A percentile compares a stretch with the other conserved stretches of the same genome.
Conservation (phyloP, 1,140 invertebrate genomes). For the Zeugodacus cucurbitae region DNA sequence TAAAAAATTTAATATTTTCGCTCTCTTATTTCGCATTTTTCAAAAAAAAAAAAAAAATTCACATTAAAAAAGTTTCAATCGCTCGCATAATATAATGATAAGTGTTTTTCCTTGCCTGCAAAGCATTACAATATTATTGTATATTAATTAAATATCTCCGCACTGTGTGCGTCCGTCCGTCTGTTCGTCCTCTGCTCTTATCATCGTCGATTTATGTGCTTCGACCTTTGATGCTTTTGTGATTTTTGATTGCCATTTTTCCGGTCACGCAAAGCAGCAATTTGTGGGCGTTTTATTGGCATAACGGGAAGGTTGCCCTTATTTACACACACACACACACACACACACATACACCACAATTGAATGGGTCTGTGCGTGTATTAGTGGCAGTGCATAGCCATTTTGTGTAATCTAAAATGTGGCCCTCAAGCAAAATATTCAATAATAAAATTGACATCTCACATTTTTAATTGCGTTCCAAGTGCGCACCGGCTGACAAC, state of each 20-base stretch:
- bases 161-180: neutral
- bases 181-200: neutral
- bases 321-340: neutral
- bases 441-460: constrained; percentile 61
- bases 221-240: neutral
- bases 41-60: too few relatives aligned
- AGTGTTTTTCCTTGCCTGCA: neutral
- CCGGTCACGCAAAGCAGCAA: neutral
- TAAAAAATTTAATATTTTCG: too few relatives aligned
- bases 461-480: constrained; percentile 60
- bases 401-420: constrained; percentile 27
- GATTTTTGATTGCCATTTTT: neutral
- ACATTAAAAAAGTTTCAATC: too few relatives aligned
- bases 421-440: constrained; percentile 29
- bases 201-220: neutral
- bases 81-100: neutral
- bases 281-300: neutral
- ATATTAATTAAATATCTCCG: neutral
- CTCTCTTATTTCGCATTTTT: too few relatives aligned
- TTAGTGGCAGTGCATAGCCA: neutral
- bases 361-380: neutral
- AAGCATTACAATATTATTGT: neutral
- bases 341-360: neutral
- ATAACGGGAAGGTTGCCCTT: neutral
- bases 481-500: neutral